A percentile compares a stretch with the other conserved stretches of the same genome.
Evolutionary conservation across 2,113 vertebrate genomes (phyloP).

Genomic region (Ammodytes marinus): DNA sequence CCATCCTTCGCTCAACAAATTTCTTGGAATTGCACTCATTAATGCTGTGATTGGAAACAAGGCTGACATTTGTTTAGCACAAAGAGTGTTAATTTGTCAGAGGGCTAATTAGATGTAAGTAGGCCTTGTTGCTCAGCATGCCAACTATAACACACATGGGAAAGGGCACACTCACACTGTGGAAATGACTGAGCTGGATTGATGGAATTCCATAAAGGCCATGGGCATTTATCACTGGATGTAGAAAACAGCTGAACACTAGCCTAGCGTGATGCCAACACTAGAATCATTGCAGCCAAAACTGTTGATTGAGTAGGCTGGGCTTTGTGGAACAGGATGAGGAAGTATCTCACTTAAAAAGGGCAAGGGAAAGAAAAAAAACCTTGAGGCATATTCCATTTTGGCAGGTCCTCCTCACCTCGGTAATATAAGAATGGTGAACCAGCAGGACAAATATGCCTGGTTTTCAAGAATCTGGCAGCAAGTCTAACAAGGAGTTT

Average conservation of each 20-base stretch:
- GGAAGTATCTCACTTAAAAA: constrained; percentile 37
- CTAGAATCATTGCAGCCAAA: constrained; percentile 47
- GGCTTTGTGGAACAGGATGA: constrained; percentile 33
- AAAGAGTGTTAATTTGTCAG: constrained; percentile 64
- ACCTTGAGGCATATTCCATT: constrained; percentile 44
- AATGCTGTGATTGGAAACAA: constrained; percentile 43
- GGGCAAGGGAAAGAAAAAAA: constrained; percentile 31
- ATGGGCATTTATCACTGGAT: constrained; percentile 58
- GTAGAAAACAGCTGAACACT: constrained; percentile 53
- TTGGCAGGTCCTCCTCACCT: constrained; percentile 54
- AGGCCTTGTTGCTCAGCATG: constrained; percentile 34
- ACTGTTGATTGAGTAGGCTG: constrained; percentile 36
- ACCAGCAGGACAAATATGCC: constrained; percentile 41
- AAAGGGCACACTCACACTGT: constrained; percentile 24
- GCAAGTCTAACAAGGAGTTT: constrained; percentile 20
- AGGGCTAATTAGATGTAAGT: constrained; percentile 58
- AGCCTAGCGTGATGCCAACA: constrained; percentile 38
- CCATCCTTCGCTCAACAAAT: not conserved
- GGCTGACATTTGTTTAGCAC: constrained; percentile 56
- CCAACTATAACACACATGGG: constrained; percentile 63
- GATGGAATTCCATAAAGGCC: constrained; percentile 61
- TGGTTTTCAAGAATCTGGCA: constrained; percentile 54
- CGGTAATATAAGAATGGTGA: constrained; percentile 57
- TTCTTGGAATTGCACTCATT: constrained; percentile 46
- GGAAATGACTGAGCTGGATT: constrained; percentile 47